Conservation (phyloP, 92 coral and sea anemone species). For the Scolanthus callimorphus region DNA sequence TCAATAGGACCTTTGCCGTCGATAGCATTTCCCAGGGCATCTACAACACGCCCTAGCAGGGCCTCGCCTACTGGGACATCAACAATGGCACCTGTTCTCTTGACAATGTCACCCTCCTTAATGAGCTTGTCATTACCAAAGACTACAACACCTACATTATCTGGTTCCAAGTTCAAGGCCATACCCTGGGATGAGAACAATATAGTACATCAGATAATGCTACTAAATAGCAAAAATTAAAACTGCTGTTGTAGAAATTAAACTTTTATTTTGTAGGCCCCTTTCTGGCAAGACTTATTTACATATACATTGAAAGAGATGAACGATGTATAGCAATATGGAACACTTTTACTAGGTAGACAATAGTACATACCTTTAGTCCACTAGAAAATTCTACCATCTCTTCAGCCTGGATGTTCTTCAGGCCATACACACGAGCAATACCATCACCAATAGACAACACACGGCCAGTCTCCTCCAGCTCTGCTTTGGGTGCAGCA, state of each 20-base stretch:
- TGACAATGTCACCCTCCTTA: slow-evolving; percentile 98
- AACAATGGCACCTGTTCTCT: slow-evolving; percentile 99
- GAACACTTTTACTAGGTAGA: neutral
- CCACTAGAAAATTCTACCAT: slow-evolving; percentile 99
- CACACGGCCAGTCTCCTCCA: slow-evolving; percentile 99
- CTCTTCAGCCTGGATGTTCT: slow-evolving; percentile 99
- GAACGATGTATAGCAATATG: too few species aligned
- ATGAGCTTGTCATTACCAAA: slow-evolving; percentile 99
- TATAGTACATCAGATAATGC: too few species aligned
- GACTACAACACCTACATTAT: slow-evolving; percentile 99
- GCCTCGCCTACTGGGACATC: slow-evolving; percentile 98
- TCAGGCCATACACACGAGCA: slow-evolving; percentile 99
- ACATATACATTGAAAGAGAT: too few species aligned
- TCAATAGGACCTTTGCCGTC: slow-evolving; percentile 93
- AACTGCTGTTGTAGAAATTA: too few species aligned
- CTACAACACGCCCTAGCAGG: slow-evolving; percentile 97
- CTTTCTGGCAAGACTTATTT: too few species aligned
- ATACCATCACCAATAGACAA: slow-evolving; percentile 99
- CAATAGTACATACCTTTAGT: slow-evolving; percentile 62
- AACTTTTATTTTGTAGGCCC: too few species aligned
- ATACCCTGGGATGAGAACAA: slow-evolving; percentile 63
- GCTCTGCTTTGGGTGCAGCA: slow-evolving; percentile 91
- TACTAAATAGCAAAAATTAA: too few species aligned
- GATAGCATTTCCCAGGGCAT: slow-evolving; percentile 97
- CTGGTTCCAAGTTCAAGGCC: slow-evolving; percentile 99